Evolutionary conservation across 2,797 vertebrate species (phyloP), one percentile per base, ranked within the genome.

Genomic region (Carcharodon carcharias): DNA sequence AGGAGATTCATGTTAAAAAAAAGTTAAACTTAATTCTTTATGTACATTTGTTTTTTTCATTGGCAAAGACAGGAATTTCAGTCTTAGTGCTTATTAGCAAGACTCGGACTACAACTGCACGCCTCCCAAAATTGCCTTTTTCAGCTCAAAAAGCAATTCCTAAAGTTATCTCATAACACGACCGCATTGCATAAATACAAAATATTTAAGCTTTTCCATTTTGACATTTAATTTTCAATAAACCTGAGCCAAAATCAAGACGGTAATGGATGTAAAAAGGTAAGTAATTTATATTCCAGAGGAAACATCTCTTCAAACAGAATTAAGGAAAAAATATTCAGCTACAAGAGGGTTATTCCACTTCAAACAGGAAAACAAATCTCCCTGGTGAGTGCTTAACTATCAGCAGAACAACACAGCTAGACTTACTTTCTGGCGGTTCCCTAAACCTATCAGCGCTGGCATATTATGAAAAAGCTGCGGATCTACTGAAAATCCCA

Each of bases 401-500:
- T 45, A 26, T 26, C 63, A 65, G 61, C 63, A 23, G n/a, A 23
- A 26, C 63, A 18, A 1, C 9, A 12, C 91, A 67, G 63, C 6
- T 12, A 23, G 91, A 63, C 63, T 67, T 45, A 9, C 21, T 67
- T 93, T 45, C 91, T 67, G 63, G 91, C 91, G 67, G 21, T 11
- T 67, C 63, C 9, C 63, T 45, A 2, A 93, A 93, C 65, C 61
- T 56, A 40, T 93, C 91, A 93, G n/a, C 18, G 0, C 91, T 93
- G 91, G n/a, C 61, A 67, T 63, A 26, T 45, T 65, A 93, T 67
- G 63, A 73, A 94, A 77, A 96, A 73, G 40, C 2, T 50, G 77
- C 50, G 58, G 85, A 85, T 96, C 85, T 89, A 85, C 35, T 71
- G 93, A 94, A 93, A 94, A 96, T 58, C 77, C 96, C 45, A 96